A percentile compares a stretch with the other conserved stretches of the same genome.
These are phyloP conservation scores for Acrobasis consociella DNA, from an alignment of 2,888 invertebrate species.

Conservation along the genomic window DNA sequence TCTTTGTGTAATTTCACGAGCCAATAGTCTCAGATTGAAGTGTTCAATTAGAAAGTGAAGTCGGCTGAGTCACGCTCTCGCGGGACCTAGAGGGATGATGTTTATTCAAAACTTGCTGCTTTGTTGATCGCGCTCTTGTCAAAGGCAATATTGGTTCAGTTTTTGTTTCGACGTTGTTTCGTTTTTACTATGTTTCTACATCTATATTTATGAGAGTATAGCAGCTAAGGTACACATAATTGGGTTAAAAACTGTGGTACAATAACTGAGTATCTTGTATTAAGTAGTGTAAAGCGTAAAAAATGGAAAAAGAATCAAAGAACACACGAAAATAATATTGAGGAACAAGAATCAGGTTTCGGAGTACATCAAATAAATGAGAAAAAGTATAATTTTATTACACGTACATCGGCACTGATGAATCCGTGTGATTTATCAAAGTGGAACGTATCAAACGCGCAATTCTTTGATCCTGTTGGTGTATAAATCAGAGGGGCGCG, in stretches of 20 bases:
- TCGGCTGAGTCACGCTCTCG: constrained; percentile 25
- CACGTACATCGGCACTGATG: constrained; percentile 23
- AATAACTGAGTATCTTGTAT: too few relatives aligned
- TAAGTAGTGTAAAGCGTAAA: neutral
- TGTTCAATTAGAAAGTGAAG: constrained; percentile 36
- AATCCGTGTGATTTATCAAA: constrained; percentile 41
- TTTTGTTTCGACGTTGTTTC: neutral
- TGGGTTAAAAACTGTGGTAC: too few relatives aligned
- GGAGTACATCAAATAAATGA: neutral
- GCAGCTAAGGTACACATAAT: too few relatives aligned
- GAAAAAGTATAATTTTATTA: constrained; percentile 15
- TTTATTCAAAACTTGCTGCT: neutral
- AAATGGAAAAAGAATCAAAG: neutral
- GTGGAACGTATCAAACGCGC: constrained; percentile 47
- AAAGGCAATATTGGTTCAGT: neutral
- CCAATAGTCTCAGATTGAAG: constrained; percentile 35
- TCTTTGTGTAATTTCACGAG: constrained; percentile 37
- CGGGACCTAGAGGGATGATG: neutral
- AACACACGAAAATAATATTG: neutral
- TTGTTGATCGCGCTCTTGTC: neutral
- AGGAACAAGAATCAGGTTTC: constrained; percentile 4
- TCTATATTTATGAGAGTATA: neutral
- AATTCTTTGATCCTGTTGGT: constrained; percentile 49
- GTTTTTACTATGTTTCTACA: neutral
- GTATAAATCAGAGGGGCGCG: constrained; percentile 55